Base-by-base conservation (phyloP, 2,888 invertebrate genomes). In the Agonum fuliginosum region DNA sequence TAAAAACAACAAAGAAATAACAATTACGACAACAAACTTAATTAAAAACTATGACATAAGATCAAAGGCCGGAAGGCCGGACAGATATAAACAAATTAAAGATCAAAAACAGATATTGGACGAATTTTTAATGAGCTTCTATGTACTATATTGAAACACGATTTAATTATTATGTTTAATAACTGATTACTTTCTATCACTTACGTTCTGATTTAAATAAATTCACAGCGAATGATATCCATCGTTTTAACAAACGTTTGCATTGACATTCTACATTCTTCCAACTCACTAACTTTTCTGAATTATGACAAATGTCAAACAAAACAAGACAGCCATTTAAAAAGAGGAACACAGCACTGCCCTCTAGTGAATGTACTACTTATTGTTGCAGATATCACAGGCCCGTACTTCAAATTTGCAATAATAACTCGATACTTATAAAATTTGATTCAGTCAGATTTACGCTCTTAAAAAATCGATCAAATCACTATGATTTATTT, bases 311-410 rank as follows among this genome's bases (percentile, higher is more conserved):
- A 75, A 75, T 67, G 75, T 70, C 70, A 70, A 70, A 70, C 70
- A 70, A 74, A 75, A 75, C 67, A 75, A 74, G 75, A 75, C 75
- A 75, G 75, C 75, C 75, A 75, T 75, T 75, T 75, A 75, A 75
- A 75, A 67, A 48, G 65, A 51, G 65, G 24, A 46, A 41, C 14
- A 62, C 74, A 65, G 43, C 46, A 62, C 10, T 62, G 65, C 74
- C 62, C 74, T 22, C 74, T 74, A 27, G 19, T 24, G 27, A 43
- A 5, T 67, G 6, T 19, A 22, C 67, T 41, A 43, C 6, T 41
- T 20, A 54, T 24, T 54, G 17, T 41, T 27, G 51, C 71, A 46
- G 27, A 43, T 48, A 5, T 24, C 27, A 48, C 71, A 71, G 71
- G 17, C 6, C 17, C 71, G 71, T 24, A 71, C 14, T 51, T 37